These are phyloP conservation scores for Gallinago nigripennis DNA, from an alignment of 2,797 vertebrate genomes.

Conservation along the genomic window DNA sequence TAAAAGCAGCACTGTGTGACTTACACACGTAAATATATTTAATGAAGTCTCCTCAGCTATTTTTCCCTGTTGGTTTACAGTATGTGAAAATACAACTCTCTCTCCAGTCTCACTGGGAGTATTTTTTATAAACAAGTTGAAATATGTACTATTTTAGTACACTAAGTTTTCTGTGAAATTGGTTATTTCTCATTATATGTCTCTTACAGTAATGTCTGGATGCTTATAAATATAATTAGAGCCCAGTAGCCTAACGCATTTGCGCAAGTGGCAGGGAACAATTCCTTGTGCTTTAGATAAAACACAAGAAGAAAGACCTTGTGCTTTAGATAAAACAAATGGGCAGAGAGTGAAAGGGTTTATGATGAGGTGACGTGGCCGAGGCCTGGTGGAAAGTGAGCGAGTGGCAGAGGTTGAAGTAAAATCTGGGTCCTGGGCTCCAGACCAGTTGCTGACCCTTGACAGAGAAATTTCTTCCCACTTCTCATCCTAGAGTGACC, in stretches of 20 bases:
- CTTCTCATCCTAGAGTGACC: not conserved
- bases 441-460: not conserved
- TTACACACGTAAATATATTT: conserved; percentile 4
- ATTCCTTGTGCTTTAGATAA: too few species aligned
- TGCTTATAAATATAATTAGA: not conserved
- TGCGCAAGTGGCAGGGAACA: not conserved
- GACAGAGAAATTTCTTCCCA: not conserved
- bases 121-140: not conserved
- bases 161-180: not conserved
- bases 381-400: not conserved
- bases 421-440: not conserved
- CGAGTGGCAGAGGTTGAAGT: not conserved
- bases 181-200: not conserved
- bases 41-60: not conserved
- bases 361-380: not conserved
- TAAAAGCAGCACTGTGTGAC: conserved; percentile 21
- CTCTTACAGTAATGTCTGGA: not conserved
- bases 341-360: not conserved
- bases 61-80: not conserved
- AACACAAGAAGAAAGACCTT: not conserved
- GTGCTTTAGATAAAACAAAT: not conserved
- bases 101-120: not conserved
- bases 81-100: not conserved
- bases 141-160: not conserved
- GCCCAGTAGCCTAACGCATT: not conserved